phyloP scores from a whole-genome alignment of 2,113 vertebrate species.

The Clinocottus analis region DNA sequence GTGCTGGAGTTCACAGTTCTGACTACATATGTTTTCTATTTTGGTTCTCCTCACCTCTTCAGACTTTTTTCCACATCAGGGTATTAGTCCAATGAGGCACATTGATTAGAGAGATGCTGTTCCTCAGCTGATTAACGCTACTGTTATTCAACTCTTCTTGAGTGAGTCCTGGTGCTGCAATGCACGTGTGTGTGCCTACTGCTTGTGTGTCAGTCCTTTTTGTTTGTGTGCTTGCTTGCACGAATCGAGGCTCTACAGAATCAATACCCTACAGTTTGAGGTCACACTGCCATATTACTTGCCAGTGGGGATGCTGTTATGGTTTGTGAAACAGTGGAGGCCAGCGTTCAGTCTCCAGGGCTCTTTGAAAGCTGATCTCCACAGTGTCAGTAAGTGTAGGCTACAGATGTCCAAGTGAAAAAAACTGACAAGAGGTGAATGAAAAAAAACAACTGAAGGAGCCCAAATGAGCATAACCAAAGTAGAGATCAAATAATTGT shows the following conservation, averaged over 20 bases:
- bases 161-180: slow-evolving; percentile 30
- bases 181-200: slow-evolving; percentile 1
- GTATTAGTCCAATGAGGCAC: slow-evolving; percentile 26
- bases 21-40: slow-evolving; percentile 46
- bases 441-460: slow-evolving; percentile 59
- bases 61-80: slow-evolving; percentile 25
- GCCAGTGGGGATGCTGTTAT: slow-evolving; percentile 57
- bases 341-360: slow-evolving; percentile 46
- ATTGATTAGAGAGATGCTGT: slow-evolving; percentile 41
- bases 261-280: slow-evolving; percentile 40
- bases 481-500: slow-evolving; percentile 17
- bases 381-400: slow-evolving; percentile 49
- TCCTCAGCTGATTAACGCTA: slow-evolving; percentile 50
- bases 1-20: slow-evolving; percentile 31
- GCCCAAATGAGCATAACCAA: slow-evolving; percentile 25
- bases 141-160: slow-evolving; percentile 48
- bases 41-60: not conserved
- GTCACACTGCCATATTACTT: slow-evolving; percentile 53
- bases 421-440: slow-evolving; percentile 49
- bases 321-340: slow-evolving; percentile 51
- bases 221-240: slow-evolving; percentile 34
- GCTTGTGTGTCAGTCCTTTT: slow-evolving; percentile 18
- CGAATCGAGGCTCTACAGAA: slow-evolving; percentile 32
- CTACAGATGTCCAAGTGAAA: slow-evolving; percentile 59
- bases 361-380: slow-evolving; percentile 73